Evolutionary conservation across 2,888 invertebrate species (phyloP).

Genomic region (Oeneis ivallda): DNA sequence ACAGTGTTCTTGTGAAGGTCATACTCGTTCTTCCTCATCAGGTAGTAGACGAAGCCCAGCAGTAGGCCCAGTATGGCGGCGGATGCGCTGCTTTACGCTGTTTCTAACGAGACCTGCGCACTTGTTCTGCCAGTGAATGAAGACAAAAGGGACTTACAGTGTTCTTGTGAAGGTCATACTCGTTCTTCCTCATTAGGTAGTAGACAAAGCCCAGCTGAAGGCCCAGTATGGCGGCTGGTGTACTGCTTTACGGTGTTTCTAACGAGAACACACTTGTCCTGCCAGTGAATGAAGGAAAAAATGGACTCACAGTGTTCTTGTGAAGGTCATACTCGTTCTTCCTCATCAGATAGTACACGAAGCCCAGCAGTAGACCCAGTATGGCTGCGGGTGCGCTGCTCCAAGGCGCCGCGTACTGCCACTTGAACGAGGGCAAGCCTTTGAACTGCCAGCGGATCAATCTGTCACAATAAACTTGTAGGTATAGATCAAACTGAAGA

Average conservation of each 20-base stretch:
- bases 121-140: conserved; percentile 46
- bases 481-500: no score
- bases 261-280: conserved; percentile 53
- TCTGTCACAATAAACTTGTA: conserved; percentile 38
- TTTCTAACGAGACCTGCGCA: conserved; percentile 57
- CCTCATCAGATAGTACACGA: conserved; percentile 48
- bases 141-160: conserved; percentile 46
- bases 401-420: conserved; percentile 63
- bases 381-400: conserved; percentile 59
- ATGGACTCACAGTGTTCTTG: conserved; percentile 45
- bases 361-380: conserved; percentile 54
- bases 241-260: no score
- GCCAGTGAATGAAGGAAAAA: conserved; percentile 52
- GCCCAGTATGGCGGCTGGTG: conserved; percentile 58
- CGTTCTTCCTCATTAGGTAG: conserved; percentile 44
- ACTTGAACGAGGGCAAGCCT: conserved; percentile 53
- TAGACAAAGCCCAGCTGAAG: conserved; percentile 53
- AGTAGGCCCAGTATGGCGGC: conserved; percentile 55
- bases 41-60: conserved; percentile 51
- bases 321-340: conserved; percentile 42
- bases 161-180: conserved; percentile 44
- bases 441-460: conserved; percentile 46
- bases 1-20: conserved; percentile 48
- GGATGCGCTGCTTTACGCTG: conserved; percentile 63
- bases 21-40: conserved; percentile 44